Conservation (phyloP, 2,888 invertebrate genomes). For the Acrobasis suavella region DNA sequence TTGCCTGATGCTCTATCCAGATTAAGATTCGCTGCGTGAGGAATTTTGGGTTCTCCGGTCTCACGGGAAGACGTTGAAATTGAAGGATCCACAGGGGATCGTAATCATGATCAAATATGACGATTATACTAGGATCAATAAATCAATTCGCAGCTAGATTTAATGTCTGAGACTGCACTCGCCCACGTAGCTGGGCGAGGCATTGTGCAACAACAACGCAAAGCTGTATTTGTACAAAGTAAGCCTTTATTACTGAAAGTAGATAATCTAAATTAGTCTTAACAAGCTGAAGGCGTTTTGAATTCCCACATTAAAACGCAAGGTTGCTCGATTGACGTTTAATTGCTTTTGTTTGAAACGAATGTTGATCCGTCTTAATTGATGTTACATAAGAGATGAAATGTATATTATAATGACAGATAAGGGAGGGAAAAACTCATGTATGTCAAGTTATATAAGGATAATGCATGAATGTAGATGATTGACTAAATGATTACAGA, state of each 20-base stretch:
- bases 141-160: constrained; percentile 22
- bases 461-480: background rate
- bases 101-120: constrained; percentile 13
- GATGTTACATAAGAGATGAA: constrained; percentile 20
- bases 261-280: constrained; percentile 64
- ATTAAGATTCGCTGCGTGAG: background rate
- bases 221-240: constrained; percentile 47
- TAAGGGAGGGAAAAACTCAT: background rate
- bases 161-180: constrained; percentile 24
- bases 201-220: constrained; percentile 36
- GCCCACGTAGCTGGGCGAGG: constrained; percentile 39
- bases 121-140: constrained; percentile 12
- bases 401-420: background rate
- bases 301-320: constrained; percentile 71
- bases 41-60: background rate
- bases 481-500: background rate
- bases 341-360: constrained; percentile 25
- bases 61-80: background rate
- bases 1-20: background rate
- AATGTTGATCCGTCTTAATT: constrained; percentile 22
- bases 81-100: constrained; percentile 1
- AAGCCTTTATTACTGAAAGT: constrained; percentile 46
- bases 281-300: constrained; percentile 49
- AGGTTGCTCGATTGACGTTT: constrained; percentile 46
- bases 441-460: background rate